phyloP scores from a whole-genome alignment of 2,888 invertebrate genomes.

The Sphaerophoria taeniata region DNA sequence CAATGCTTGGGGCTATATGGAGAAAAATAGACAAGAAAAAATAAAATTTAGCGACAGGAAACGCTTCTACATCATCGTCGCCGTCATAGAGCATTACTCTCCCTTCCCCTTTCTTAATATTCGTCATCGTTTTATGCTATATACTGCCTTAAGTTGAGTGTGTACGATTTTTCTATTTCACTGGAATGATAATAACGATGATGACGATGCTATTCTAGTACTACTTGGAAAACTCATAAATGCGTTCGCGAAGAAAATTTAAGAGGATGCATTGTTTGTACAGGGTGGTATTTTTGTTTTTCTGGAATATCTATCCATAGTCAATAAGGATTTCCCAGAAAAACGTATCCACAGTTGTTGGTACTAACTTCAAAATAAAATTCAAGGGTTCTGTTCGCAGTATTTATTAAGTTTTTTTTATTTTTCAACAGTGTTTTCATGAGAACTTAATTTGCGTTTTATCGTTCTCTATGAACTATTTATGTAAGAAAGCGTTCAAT shows the following conservation, averaged over 20 bases:
- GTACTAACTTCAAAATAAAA: too few relatives aligned
- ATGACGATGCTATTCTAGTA: constrained; percentile 31
- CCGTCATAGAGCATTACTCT: constrained; percentile 30
- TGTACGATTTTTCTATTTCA: constrained; percentile 8
- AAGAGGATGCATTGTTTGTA: neutral
- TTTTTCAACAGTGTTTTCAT: too few relatives aligned
- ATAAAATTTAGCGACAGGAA: constrained; percentile 25
- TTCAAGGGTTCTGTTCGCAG: too few relatives aligned
- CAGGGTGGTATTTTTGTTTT: constrained; percentile 12
- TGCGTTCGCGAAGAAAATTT: neutral
- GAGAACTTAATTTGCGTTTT: too few relatives aligned
- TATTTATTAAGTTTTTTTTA: too few relatives aligned
- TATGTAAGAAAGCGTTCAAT: too few relatives aligned
- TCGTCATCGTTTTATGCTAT: constrained; percentile 32
- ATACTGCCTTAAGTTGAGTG: constrained; percentile 11
- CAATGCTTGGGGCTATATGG: constrained; percentile 20
- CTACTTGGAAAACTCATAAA: constrained; percentile 48
- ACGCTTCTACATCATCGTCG: constrained; percentile 51
- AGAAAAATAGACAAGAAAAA: neutral
- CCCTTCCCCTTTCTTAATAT: neutral
- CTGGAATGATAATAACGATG: neutral
- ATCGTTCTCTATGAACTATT: too few relatives aligned
- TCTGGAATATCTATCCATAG: too few relatives aligned
- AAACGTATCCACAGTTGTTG: too few relatives aligned
- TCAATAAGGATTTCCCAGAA: neutral